Base-by-base conservation (phyloP, 2,888 invertebrate genomes). In the Lepidochrysops patricia region DNA sequence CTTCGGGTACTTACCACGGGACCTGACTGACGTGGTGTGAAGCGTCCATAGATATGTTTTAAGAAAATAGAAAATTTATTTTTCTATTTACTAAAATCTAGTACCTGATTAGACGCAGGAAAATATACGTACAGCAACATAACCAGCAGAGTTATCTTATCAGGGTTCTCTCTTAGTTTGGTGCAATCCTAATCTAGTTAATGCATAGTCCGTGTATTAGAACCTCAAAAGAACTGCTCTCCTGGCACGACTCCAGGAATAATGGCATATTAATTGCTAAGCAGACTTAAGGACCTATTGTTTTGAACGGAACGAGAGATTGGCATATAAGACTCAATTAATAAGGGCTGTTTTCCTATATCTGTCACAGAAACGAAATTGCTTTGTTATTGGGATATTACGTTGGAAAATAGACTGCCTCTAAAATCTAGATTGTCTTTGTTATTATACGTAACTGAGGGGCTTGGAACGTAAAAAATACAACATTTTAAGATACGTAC, bases 251-350 rank as follows among this genome's bases (percentile, higher is more conserved):
- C 35, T 73, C 77, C 77, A 74, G 63, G 58, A 63, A 68, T 67
- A 62, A 68, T 65, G 66, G 64, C 68, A 62, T 65, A 72, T 70
- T 75, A 76, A 77, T 75, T 77, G 72, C 71, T 67, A 67, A 65
- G 68, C 68, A 66, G 67, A n/a, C 27, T 52, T 59, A 52, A 58
- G 58, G 35, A 59, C 35, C 52, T 26, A 54, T 54, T 54, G 32
- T 54, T 32, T 54, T n/a, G 15, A 19, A 4, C 6, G 1, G 27
- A 54, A 54, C 12, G 54, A 7, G 29, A 29, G 27, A 54, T 54
- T 54, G 19, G 15, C 12, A 29, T 19, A 54, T 54, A 54, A 32
- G 9, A 5, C 15, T 32, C 19, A 7, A 4, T 9, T 54, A 19
- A 32, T 29, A 54, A 15, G 15, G 29, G 15, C 29, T 13, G 15